Percentiles rank a stretch among this genome's conserved stretches.
Conservation (phyloP, 2,113 vertebrate genomes). For the Motacilla tschutschensis region DNA sequence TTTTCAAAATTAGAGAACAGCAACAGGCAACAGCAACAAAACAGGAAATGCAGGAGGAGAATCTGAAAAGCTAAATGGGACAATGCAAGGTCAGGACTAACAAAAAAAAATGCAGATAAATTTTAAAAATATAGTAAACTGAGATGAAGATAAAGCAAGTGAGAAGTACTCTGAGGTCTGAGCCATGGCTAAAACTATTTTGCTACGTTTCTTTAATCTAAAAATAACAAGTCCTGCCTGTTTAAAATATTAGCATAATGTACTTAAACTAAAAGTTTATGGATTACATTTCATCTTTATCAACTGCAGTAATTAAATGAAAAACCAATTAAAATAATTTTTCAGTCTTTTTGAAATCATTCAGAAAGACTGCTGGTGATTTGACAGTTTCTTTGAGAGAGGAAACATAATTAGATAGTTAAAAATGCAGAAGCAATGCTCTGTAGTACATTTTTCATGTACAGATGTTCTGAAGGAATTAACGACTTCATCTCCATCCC, state of each 20-base stretch:
- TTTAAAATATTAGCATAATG: background rate
- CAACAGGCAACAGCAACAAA: background rate
- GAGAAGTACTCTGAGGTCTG: background rate
- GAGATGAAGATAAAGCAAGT: background rate
- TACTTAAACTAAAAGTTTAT: background rate
- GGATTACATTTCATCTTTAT: background rate
- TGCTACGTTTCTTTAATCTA: background rate
- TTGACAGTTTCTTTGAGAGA: slow-evolving; percentile 57
- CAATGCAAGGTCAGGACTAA: background rate
- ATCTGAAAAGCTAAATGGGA: background rate
- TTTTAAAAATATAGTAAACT: background rate
- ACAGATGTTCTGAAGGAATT: slow-evolving; percentile 55
- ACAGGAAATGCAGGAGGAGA: background rate
- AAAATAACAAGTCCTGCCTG: background rate
- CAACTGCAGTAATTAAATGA: background rate
- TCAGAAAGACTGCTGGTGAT: background rate
- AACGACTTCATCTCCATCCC: background rate
- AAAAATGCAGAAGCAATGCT: slow-evolving; percentile 15
- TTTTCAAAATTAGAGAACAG: background rate
- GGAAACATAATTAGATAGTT: slow-evolving; percentile 39
- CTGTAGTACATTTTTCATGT: background rate
- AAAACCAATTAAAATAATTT: slow-evolving; percentile 4
- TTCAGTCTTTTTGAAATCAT: background rate
- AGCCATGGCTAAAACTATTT: background rate
- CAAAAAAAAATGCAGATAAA: background rate